Percentiles rank a stretch among this genome's conserved stretches.
These are phyloP conservation scores for Muschampia plurimacula DNA, from an alignment of 2,888 invertebrate genomes.

Conservation along the genomic window DNA sequence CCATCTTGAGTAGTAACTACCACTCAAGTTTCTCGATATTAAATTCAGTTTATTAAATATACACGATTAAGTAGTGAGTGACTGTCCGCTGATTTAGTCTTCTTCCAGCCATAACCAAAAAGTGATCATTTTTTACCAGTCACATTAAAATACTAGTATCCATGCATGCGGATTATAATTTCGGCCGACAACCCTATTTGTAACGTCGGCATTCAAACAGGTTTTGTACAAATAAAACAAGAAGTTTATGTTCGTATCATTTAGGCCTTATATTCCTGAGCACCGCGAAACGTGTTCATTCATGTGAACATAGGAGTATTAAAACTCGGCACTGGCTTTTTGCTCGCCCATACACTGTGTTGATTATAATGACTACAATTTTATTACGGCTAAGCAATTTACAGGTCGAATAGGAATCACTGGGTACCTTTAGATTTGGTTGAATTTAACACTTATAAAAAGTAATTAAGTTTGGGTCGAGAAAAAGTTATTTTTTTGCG, in stretches of 20 bases:
- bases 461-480: constrained; percentile 21
- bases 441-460: constrained; percentile 14
- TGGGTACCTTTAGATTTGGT: constrained; percentile 8
- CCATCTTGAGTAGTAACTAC: too few species aligned
- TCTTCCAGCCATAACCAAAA: too few species aligned
- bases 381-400: constrained; percentile 41
- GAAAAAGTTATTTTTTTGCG: background rate
- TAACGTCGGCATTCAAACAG: constrained; percentile 45
- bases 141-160: background rate
- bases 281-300: constrained; percentile 56
- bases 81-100: too few species aligned
- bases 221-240: constrained; percentile 64
- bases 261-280: constrained; percentile 55
- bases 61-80: too few species aligned
- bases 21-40: too few species aligned
- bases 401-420: constrained; percentile 29
- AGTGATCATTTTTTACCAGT: too few species aligned
- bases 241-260: constrained; percentile 55
- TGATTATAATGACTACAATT: constrained; percentile 40
- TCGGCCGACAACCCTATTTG: background rate
- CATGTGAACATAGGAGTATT: constrained; percentile 55
- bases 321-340: constrained; percentile 50
- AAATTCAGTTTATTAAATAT: too few species aligned
- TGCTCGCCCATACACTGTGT: constrained; percentile 37
- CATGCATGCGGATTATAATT: background rate